phyloP scores from a whole-genome alignment of 2,113 vertebrate genomes.

The Pituophis catenifer region DNA sequence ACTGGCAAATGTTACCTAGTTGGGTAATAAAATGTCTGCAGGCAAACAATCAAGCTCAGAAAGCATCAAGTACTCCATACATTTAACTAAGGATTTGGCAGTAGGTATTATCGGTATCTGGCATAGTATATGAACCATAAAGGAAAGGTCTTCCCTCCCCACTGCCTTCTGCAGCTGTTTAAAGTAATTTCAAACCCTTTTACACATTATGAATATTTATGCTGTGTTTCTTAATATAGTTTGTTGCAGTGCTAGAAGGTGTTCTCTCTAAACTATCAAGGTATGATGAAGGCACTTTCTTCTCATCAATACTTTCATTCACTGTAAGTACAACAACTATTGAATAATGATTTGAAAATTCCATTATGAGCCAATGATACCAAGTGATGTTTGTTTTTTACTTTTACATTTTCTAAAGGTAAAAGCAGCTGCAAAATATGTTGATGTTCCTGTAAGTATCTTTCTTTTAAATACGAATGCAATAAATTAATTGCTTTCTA shows the following conservation, averaged over 20 bases:
- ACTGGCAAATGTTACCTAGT: not conserved
- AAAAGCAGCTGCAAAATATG: conserved; percentile 96
- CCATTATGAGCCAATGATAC: conserved; percentile 29
- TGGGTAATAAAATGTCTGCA: not conserved
- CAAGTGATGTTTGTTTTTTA: conserved; percentile 61
- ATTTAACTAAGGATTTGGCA: not conserved
- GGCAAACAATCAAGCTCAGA: not conserved
- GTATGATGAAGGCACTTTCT: conserved; percentile 96
- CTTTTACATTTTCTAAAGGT: conserved; percentile 75
- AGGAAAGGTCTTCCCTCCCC: not conserved
- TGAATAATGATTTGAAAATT: conserved; percentile 35
- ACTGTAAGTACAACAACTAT: conserved; percentile 83
- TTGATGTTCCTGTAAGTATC: conserved; percentile 93
- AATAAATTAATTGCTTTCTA: conserved; percentile 34
- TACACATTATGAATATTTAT: conserved; percentile 25
- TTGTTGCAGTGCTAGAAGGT: conserved; percentile 85
- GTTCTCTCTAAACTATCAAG: conserved; percentile 91
- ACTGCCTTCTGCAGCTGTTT: not conserved
- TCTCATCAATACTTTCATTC: conserved; percentile 95
- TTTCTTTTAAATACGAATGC: conserved; percentile 12
- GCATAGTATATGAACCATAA: not conserved
- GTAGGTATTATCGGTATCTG: not conserved
- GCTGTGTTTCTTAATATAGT: conserved; percentile 69
- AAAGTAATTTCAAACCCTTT: not conserved
- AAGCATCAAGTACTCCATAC: not conserved